A percentile compares a stretch with the other conserved stretches of the same genome.
Conservation (phyloP, 2,888 invertebrate species). For the Psylliodes chrysocephalus region DNA sequence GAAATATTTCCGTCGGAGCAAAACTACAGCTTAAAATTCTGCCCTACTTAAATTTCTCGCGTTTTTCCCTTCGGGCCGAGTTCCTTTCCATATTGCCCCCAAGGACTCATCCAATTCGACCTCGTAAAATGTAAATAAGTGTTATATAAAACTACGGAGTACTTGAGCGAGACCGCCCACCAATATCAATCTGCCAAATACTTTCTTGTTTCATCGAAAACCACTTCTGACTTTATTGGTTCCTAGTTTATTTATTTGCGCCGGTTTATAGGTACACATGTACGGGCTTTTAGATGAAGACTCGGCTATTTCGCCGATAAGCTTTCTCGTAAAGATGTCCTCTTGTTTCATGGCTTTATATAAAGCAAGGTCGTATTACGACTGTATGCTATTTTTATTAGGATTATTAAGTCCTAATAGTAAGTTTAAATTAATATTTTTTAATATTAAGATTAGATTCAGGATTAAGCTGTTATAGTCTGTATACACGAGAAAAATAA, state of each 20-base stretch:
- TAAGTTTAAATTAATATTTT: too few relatives aligned
- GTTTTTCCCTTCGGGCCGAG: constrained; percentile 29
- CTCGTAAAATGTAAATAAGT: constrained; percentile 51
- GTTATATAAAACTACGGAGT: constrained; percentile 43
- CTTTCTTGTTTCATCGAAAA: constrained; percentile 41
- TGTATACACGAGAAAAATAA: too few relatives aligned
- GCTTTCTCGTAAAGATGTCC: constrained; percentile 18
- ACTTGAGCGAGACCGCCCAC: constrained; percentile 33
- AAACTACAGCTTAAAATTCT: constrained; percentile 16
- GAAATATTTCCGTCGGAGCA: constrained; percentile 23
- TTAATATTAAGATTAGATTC: too few relatives aligned
- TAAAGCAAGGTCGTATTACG: too few relatives aligned
- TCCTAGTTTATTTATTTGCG: constrained; percentile 35
- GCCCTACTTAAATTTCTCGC: constrained; percentile 28
- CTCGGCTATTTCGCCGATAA: constrained; percentile 1
- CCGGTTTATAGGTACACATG: constrained; percentile 32
- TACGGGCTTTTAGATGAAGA: constrained; percentile 10
- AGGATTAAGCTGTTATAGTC: too few relatives aligned
- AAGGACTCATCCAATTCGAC: constrained; percentile 42
- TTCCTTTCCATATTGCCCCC: constrained; percentile 30
- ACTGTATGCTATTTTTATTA: too few relatives aligned
- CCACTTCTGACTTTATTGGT: constrained; percentile 38
- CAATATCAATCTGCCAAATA: constrained; percentile 44
- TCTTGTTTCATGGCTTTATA: constrained; percentile 8
- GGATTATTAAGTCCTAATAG: too few relatives aligned